phyloP scores from a whole-genome alignment of 1,140 invertebrate species.

The Ceratitis capitata region DNA sequence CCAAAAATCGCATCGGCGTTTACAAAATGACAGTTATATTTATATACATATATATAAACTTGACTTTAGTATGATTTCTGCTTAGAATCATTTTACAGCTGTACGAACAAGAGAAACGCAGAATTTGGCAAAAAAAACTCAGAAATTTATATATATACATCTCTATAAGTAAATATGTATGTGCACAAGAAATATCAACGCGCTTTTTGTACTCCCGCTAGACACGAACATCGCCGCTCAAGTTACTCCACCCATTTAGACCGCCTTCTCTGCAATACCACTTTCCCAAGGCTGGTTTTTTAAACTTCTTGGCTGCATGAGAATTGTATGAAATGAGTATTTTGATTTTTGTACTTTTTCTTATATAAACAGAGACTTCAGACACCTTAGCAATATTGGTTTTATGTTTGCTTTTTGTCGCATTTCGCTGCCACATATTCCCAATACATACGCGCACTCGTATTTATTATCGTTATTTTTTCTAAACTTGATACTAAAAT shows the following conservation, averaged over 20 bases:
- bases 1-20: no score
- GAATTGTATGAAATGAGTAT: background rate
- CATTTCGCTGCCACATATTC: background rate
- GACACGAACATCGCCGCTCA: background rate
- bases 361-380: no score
- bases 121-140: no score
- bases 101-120: no score
- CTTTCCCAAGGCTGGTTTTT: background rate
- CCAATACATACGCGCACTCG: background rate
- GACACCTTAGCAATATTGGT: no score
- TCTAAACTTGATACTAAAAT: no score
- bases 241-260: background rate
- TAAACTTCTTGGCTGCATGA: background rate
- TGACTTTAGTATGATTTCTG: no score
- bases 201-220: background rate
- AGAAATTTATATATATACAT: background rate
- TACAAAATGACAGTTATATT: no score
- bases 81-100: no score
- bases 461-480: slow-evolving; percentile 31
- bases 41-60: no score
- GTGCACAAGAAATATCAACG: background rate
- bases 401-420: background rate
- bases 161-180: background rate
- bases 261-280: background rate
- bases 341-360: background rate